Evolutionary conservation across 2,113 vertebrate genomes (phyloP), one percentile per base, ranked within the genome.

Genomic region (Chiloscyllium plagiosum): DNA sequence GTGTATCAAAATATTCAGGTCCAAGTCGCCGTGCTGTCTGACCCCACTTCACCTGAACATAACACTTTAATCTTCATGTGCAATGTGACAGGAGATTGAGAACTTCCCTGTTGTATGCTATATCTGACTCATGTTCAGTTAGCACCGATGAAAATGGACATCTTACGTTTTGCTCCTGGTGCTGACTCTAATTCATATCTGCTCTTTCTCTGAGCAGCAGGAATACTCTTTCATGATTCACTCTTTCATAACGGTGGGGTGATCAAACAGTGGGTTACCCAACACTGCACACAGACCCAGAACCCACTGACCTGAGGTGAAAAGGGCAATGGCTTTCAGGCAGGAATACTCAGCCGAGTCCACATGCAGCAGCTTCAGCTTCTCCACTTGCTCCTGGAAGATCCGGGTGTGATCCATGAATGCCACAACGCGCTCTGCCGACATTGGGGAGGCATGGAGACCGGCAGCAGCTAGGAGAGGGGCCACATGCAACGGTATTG

Each of bases 251-350:
- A 90, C 76, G 37, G n/a, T 3, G 10, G 20, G 3, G 66, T 47
- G 78, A 29, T 68, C 29, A 72, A 29, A 72, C 0, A 72, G 70
- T 29, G 69, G 69, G 69, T 4, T 20, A 20, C 22, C 69, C 19
- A 22, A 22, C 24, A 29, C 26, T 72, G 70, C 70, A 24, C 69
- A 26, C 76, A 26, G 33, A 65, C 24, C 22, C 24, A 13, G 15
- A 37, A n/a, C 42, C 56, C 12, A 86, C 98, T 98, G 96, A 98
- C 98, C 98, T 0, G 98, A 98, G 0, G 98, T 98, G 96, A 98
- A 98, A 96, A 98, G 98, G 6, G 97, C 98, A 6, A 98, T 97
- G 96, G 98, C 98, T 96, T 98, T 98, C 96, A 98, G 98, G 96
- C 98, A 98, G 97, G 98, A 98, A 50, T n/a, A 78, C 76, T 78